Evolutionary conservation across 2,888 invertebrate species (phyloP), one percentile per base, ranked within the genome.

Genomic region (Melitaea athalia): DNA sequence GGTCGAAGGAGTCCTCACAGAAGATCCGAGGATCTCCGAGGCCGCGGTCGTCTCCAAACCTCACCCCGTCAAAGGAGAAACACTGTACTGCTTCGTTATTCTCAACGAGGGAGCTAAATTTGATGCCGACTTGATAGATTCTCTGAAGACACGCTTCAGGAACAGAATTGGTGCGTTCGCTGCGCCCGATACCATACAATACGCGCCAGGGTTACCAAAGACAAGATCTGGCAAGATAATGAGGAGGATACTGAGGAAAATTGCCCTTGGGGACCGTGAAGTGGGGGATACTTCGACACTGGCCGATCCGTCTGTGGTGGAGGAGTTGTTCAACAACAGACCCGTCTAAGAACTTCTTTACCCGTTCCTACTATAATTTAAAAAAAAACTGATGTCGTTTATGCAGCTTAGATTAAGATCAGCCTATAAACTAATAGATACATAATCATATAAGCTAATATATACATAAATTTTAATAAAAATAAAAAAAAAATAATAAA

Each of bases 191-290:
- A 95, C 96, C 49, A 96, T 99, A 68, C 99, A 99, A 77, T 95
- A 97, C 85, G 99, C 99, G 0, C 98, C 98, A 0, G 97, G 96
- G 0, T 92, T 99, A 73, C 99, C 99, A 0, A 99, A 99, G 90
- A 99, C 99, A 0, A 94, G 99, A 60, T 99, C 99, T 0, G 99
- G 99, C 2, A 99, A 99, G 92, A 99, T 99, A 71, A 99, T 99
- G 98, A 94, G 99, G 71, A 94, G 99, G 74, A 96, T 99, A 69
- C 92, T 99, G 72, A 94, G 99, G 73, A 98, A 99, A 91, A 96
- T 99, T 14, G 99, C 99, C 0, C 90, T 96, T 3, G 97, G 97
- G 50, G 98, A 99, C 83, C 93, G 91, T 59, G 95, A 98, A 76
- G 95, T 99, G 53, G 99, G 99, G 5, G 99, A 99, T 88, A 95